These are phyloP conservation scores for Meriones unguiculatus DNA, from an alignment of 2,113 vertebrate genomes.

Conservation along the genomic window DNA sequence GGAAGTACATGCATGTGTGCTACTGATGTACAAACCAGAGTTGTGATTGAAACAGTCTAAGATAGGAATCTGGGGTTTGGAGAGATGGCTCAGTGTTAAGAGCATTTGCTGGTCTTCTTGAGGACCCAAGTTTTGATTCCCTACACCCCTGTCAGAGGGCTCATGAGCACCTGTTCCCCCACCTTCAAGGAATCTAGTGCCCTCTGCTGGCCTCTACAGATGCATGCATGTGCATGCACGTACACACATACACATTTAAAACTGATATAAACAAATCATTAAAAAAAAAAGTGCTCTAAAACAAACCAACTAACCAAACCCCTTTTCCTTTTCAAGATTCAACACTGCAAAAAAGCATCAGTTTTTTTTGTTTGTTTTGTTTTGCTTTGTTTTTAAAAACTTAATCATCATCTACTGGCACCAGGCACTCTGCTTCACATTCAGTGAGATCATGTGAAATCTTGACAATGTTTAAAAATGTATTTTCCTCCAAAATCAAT, in stretches of 20 bases:
- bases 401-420: background rate
- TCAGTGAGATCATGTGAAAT: conserved; percentile 29
- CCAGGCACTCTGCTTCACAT: background rate
- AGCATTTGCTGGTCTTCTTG: background rate
- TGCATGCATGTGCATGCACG: background rate
- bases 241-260: background rate
- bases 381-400: background rate
- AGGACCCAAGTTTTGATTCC: background rate
- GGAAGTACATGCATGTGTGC: background rate
- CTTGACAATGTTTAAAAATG: background rate
- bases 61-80: background rate
- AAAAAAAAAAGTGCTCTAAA: background rate
- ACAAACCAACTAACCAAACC: background rate
- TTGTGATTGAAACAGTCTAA: background rate
- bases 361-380: no score
- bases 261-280: background rate
- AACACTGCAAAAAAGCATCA: background rate
- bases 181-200: background rate
- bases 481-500: background rate
- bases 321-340: background rate
- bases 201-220: background rate
- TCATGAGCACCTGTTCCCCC: background rate
- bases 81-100: background rate
- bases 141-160: background rate
- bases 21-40: background rate